A percentile compares a stretch with the other conserved stretches of the same genome.
Conservation (phyloP, 2,888 invertebrate species). For the Phaedon cochleariae region DNA sequence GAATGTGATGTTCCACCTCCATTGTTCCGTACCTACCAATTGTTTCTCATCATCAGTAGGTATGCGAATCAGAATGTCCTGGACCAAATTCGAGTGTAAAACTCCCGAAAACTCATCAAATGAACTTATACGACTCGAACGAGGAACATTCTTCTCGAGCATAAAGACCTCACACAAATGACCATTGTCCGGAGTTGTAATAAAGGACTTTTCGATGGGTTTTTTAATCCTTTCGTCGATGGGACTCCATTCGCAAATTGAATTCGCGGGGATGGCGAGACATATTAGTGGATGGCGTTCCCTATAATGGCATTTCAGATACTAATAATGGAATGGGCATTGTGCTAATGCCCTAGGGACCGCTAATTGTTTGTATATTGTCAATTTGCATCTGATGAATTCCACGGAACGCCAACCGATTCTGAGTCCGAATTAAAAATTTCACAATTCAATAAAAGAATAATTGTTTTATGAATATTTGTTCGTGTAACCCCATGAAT, state of each 20-base stretch:
- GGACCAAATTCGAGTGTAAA: neutral
- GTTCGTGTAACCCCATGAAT: slow-evolving; percentile 40
- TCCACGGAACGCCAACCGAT: slow-evolving; percentile 47
- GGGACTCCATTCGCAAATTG: slow-evolving; percentile 56
- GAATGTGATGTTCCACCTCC: too few relatives aligned
- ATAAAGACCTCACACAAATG: slow-evolving; percentile 45
- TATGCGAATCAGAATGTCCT: neutral
- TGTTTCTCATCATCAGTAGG: too few relatives aligned
- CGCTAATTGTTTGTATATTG: slow-evolving; percentile 63
- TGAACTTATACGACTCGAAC: slow-evolving; percentile 46
- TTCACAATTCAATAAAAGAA: slow-evolving; percentile 48
- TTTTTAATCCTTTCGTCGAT: slow-evolving; percentile 55
- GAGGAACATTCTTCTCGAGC: slow-evolving; percentile 46
- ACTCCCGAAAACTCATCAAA: slow-evolving; percentile 37
- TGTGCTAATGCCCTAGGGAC: slow-evolving; percentile 60
- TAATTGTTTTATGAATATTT: slow-evolving; percentile 43
- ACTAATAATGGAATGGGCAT: slow-evolving; percentile 61
- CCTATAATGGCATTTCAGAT: slow-evolving; percentile 60
- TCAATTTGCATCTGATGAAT: slow-evolving; percentile 62
- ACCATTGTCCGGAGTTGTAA: slow-evolving; percentile 51
- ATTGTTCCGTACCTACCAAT: too few relatives aligned
- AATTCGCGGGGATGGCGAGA: slow-evolving; percentile 57
- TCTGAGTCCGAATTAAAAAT: slow-evolving; percentile 46
- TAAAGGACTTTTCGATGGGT: slow-evolving; percentile 52
- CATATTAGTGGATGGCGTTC: slow-evolving; percentile 58